A percentile compares a stretch with the other conserved stretches of the same genome.
Evolutionary conservation across 2,797 vertebrate species (phyloP).

Genomic region (Anguilla obscura): DNA sequence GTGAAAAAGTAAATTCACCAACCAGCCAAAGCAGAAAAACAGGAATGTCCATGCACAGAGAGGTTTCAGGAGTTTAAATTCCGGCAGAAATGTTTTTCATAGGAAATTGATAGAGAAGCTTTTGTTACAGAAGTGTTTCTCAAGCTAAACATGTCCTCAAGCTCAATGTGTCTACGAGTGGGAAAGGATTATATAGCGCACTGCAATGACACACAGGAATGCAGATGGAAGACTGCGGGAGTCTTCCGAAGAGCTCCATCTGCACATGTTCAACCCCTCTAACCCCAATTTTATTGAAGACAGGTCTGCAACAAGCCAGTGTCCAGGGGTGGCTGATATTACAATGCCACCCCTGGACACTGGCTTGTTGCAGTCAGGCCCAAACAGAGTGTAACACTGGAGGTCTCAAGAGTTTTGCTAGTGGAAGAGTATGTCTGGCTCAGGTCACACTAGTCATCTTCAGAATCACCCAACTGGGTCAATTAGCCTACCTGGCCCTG

Average conservation of each 20-base stretch:
- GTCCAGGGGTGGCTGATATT: background rate
- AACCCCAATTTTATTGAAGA: conserved; percentile 18
- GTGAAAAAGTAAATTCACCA: background rate
- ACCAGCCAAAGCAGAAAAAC: conserved; percentile 35
- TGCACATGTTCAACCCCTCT: conserved; percentile 42
- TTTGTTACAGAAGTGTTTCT: conserved; percentile 25
- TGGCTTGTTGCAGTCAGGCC: background rate
- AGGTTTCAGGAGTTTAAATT: conserved; percentile 18
- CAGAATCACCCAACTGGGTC: background rate
- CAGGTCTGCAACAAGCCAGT: background rate
- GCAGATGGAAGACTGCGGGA: conserved; percentile 2
- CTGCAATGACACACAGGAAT: conserved; percentile 22
- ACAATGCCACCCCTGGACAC: background rate
- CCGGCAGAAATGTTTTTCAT: conserved; percentile 31
- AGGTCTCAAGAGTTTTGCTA: background rate
- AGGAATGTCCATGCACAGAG: conserved; percentile 23
- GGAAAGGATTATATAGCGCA: background rate
- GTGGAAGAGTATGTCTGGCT: background rate
- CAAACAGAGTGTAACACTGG: background rate
- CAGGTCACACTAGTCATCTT: background rate
- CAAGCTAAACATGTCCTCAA: background rate
- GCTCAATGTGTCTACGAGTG: background rate
- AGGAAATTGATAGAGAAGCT: conserved; percentile 23
- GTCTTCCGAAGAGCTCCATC: conserved; percentile 29
- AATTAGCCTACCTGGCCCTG: background rate